Evolutionary conservation across 1,140 invertebrate genomes (phyloP), one percentile per base, ranked within the genome.

Genomic region (Mamestra configurata): DNA sequence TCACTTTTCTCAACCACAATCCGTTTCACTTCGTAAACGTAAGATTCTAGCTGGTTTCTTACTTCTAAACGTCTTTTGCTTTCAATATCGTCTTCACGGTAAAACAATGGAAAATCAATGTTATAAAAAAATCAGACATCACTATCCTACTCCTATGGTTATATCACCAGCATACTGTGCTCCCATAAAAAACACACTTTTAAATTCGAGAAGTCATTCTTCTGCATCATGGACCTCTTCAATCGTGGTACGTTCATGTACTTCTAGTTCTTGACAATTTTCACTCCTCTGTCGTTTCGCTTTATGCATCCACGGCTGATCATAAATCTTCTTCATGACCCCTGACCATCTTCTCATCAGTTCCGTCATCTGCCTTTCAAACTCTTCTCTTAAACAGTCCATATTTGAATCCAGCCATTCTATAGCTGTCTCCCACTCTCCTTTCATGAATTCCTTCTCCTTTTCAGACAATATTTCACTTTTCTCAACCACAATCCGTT

Each of bases 41-140:
- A 97, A 10, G 95, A 95, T 91, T 98, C 97, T 20, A 98, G 90
- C 49, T 96, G 94, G 87, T 97, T 98, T 87, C 97, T 96, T 1
- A 96, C 95, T 55, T 96, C 90, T 37, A 97, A 95, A 37, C 96
- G 91, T 4, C 92, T 90, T 80, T 91, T 93, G 40, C 95, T 93
- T 66, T 95, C 94, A 27, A 92, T 93, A 82, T 96, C 96, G 78
- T 96, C 95, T 61, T 95, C 93, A 35, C 87, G 93, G 84, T 96
- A 97, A n/a, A n/a, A n/a, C n/a, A n/a, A n/a, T n/a, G n/a, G n/a
- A n/a, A n/a, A n/a, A n/a, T n/a, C n/a, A n/a, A n/a, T n/a, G n/a
- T n/a, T n/a, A n/a, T n/a, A n/a, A n/a, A n/a, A n/a, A n/a, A n/a
- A n/a, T n/a, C n/a, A n/a, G n/a, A n/a, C n/a, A n/a, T n/a, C n/a